These are phyloP conservation scores for Epizoanthus scotinus DNA, from an alignment of 92 coral and sea anemone genomes.

Conservation along the genomic window DNA sequence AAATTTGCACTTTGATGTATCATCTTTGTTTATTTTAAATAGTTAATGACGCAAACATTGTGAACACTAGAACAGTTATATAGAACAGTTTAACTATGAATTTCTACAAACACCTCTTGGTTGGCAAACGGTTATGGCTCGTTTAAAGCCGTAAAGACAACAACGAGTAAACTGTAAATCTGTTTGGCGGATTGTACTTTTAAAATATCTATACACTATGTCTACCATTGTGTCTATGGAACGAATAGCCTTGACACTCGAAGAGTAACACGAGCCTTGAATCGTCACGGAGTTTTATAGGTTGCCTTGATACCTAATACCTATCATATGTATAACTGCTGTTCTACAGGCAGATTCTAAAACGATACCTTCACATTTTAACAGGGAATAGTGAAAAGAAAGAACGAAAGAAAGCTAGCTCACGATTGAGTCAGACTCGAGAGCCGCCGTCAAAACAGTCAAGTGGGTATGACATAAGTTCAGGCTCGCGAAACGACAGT, in stretches of 20 bases:
- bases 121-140: too few relatives aligned
- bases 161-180: too few relatives aligned
- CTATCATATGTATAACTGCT: too few relatives aligned
- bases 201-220: too few relatives aligned
- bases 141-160: too few relatives aligned
- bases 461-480: neutral
- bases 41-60: neutral
- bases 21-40: too few relatives aligned
- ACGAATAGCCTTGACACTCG: too few relatives aligned
- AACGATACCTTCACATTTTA: neutral
- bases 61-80: neutral
- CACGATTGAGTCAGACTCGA: neutral
- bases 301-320: too few relatives aligned
- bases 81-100: neutral
- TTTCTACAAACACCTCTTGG: neutral
- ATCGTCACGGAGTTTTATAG: too few relatives aligned
- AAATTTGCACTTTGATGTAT: neutral
- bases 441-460: slow-evolving; percentile 2
- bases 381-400: slow-evolving; percentile 22
- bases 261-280: too few relatives aligned
- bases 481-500: neutral
- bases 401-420: neutral
- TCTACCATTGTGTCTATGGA: too few relatives aligned
- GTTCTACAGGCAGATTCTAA: neutral
- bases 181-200: too few relatives aligned